These are phyloP conservation scores for Muscina levida DNA, from an alignment of 2,888 invertebrate species.

Conservation along the genomic window DNA sequence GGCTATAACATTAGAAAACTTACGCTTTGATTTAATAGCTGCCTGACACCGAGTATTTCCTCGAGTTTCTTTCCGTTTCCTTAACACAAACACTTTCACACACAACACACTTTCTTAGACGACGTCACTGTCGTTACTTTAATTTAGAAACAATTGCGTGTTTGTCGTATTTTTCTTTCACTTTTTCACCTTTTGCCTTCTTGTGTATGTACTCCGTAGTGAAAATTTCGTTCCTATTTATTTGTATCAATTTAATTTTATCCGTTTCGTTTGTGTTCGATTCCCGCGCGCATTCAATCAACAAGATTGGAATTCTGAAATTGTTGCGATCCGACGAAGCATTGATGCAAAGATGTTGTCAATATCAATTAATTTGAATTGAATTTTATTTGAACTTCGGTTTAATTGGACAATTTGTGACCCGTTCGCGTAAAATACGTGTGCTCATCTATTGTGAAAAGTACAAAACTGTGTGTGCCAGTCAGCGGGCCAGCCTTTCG, in stretches of 20 bases:
- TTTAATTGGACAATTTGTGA: slow-evolving; percentile 67
- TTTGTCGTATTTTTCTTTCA: slow-evolving; percentile 7
- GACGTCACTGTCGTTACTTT: neutral
- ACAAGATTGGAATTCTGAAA: slow-evolving; percentile 30
- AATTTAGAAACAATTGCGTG: neutral
- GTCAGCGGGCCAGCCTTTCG: slow-evolving; percentile 18
- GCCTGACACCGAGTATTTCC: slow-evolving; percentile 13
- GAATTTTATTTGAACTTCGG: slow-evolving; percentile 66
- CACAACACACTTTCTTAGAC: neutral
- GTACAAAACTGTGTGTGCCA: slow-evolving; percentile 55
- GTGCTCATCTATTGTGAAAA: slow-evolving; percentile 67
- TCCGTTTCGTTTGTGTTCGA: slow-evolving; percentile 8
- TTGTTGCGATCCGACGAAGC: neutral
- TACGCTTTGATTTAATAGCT: slow-evolving; percentile 38
- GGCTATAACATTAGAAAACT: slow-evolving; percentile 39
- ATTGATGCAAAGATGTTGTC: slow-evolving; percentile 44
- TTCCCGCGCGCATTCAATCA: too few species aligned
- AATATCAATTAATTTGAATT: slow-evolving; percentile 64
- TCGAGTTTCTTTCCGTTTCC: slow-evolving; percentile 59
- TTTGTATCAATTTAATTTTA: slow-evolving; percentile 17
- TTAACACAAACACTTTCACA: slow-evolving; percentile 41
- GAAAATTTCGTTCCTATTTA: neutral
- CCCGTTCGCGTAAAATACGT: slow-evolving; percentile 63
- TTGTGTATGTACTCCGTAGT: neutral
- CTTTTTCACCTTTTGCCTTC: neutral